Conservation (phyloP, 2,797 vertebrate species). For the Hydrophis major region DNA sequence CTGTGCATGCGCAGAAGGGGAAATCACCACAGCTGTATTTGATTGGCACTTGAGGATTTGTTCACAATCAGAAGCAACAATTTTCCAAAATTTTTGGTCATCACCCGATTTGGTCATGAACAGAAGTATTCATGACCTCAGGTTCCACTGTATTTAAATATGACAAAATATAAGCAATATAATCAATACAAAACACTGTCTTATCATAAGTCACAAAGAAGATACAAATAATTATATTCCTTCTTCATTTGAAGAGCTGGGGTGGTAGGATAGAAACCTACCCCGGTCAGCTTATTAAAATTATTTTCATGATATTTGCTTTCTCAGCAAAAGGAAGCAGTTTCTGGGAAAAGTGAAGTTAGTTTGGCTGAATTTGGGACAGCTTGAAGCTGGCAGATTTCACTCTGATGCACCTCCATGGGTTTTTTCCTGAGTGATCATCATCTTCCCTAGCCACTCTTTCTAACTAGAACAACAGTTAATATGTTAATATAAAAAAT, state of each 20-base stretch:
- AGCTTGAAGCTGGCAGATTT: background rate
- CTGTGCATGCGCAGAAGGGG: no score
- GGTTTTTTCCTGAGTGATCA: background rate
- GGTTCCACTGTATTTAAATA: background rate
- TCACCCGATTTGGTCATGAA: no score
- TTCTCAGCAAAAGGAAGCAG: conserved; percentile 34
- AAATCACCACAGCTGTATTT: no score
- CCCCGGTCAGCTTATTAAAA: conserved; percentile 3
- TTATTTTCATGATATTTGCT: conserved; percentile 33
- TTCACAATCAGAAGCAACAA: no score
- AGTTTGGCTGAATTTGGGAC: background rate
- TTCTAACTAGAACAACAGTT: background rate
- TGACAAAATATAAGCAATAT: background rate
- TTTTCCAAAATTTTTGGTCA: no score
- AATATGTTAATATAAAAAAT: background rate
- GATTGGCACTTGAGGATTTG: no score
- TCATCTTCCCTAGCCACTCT: background rate
- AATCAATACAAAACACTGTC: background rate
- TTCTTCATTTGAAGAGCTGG: background rate
- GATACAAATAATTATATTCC: conserved; percentile 5
- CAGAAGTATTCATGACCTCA: no score
- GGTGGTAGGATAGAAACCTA: background rate
- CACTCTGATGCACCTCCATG: background rate
- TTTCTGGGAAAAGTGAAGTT: background rate
- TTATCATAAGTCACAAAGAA: conserved; percentile 8